A percentile compares a stretch with the other conserved stretches of the same genome.
Evolutionary conservation across 2,113 vertebrate genomes (phyloP).

Genomic region (Mandrillus leucophaeus): DNA sequence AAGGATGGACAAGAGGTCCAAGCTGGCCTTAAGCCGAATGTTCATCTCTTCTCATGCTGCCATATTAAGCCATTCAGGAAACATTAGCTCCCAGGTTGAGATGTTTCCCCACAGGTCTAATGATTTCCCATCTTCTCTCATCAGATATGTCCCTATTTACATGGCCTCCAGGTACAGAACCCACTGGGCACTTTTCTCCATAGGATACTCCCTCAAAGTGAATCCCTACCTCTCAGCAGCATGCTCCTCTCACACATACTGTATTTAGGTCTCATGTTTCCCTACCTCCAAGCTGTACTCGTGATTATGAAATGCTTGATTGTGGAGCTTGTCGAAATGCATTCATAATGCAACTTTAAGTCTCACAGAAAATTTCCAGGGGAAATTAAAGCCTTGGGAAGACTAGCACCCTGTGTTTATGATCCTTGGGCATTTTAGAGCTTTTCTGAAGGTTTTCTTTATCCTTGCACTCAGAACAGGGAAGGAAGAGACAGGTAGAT

Average conservation of each 20-base stretch:
- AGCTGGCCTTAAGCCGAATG: not conserved
- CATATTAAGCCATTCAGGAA: not conserved
- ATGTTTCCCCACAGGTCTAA: not conserved
- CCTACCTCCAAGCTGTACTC: not conserved
- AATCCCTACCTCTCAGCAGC: not conserved
- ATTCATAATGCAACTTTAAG: slow-evolving; percentile 32
- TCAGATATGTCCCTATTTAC: not conserved
- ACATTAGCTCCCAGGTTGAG: not conserved
- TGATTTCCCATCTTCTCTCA: not conserved
- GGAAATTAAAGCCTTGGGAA: slow-evolving; percentile 26
- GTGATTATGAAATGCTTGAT: slow-evolving; percentile 38
- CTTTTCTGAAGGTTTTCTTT: not conserved
- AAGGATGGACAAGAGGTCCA: not conserved
- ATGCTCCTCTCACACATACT: fast-evolving
- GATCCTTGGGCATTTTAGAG: not conserved
- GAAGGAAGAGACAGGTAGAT: fast-evolving
- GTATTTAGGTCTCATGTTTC: not conserved
- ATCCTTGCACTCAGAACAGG: not conserved
- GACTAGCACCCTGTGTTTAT: not conserved
- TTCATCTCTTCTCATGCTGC: not conserved
- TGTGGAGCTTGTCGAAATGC: not conserved
- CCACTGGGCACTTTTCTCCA: not conserved
- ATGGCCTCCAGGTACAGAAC: not conserved
- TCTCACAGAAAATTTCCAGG: slow-evolving; percentile 46
- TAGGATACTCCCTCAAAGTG: not conserved